Base-by-base conservation (phyloP, 2,888 invertebrate genomes). In the Eupithecia subumbrata region DNA sequence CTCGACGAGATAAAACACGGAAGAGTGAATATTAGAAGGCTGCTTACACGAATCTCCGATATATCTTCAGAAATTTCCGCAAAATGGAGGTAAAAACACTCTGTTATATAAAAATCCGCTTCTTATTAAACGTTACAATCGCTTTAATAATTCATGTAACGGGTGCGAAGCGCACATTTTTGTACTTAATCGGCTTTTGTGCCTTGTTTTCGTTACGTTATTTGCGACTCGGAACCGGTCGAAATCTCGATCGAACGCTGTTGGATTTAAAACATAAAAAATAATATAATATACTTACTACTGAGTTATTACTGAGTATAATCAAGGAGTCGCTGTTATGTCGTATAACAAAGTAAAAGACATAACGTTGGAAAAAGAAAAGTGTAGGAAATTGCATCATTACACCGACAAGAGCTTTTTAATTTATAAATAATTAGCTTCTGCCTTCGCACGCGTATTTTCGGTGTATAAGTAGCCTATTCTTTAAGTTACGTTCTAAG, bases 1-100 rank as follows among this genome's bases (percentile, higher is more conserved):
- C n/a, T 63, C 60, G 25, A 72, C 67, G 74, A 69, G 72, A 77
- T 75, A 71, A 77, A 43, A 71, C 74, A 72, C 72, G 70, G 43
- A 71, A 52, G 45, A 69, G 40, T 71, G 71, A 76, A 8, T 48
- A 72, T 69, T 73, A 56, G 56, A 76, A 69, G 56, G 68, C 34
- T 30, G 16, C 52, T 48, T 45, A 64, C 72, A 70, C 70, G 8
- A 66, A 72, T 60, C 43, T 25, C 45, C 66, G 11, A 76, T 76
- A 71, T 34, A 73, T 71, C 40, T 64, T 22, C 45, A 22, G 60
- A 71, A 71, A 71, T 56, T 71, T 74, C 40, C 56, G 25, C 43
- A 56, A 60, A 56, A 71, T 43, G 45, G 43, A 5, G 68, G 63
- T 75, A 69, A 60, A 68, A 69, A 66, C 11, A 67, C 34, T 66